These are phyloP conservation scores for Ectropis grisescens DNA, from an alignment of 1,140 invertebrate genomes.

Conservation along the genomic window DNA sequence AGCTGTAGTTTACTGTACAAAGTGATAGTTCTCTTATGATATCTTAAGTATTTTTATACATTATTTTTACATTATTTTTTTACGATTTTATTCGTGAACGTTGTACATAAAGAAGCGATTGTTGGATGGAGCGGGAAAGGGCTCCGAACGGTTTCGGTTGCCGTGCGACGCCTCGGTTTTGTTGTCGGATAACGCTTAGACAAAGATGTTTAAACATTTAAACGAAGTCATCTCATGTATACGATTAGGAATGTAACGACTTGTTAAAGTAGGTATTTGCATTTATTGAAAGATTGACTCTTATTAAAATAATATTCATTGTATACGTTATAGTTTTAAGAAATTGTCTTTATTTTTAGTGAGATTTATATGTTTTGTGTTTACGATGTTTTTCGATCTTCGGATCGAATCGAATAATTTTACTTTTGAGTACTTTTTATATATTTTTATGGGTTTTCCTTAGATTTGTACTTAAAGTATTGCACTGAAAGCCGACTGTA, in stretches of 20 bases:
- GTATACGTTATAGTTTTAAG: constrained; percentile 61
- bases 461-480: background rate
- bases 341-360: constrained; percentile 47
- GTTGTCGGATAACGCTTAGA: constrained; percentile 29
- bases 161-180: constrained; percentile 29
- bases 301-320: constrained; percentile 59
- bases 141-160: constrained; percentile 54
- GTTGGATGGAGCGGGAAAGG: constrained; percentile 25
- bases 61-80: constrained; percentile 64
- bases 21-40: constrained; percentile 68
- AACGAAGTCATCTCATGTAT: constrained; percentile 50
- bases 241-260: constrained; percentile 45
- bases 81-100: constrained; percentile 56
- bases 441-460: too few species aligned
- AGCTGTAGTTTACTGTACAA: constrained; percentile 58
- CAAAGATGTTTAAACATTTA: constrained; percentile 16
- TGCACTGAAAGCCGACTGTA: too few species aligned
- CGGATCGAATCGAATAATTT: constrained; percentile 32
- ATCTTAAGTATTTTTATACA: constrained; percentile 66
- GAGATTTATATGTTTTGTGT: constrained; percentile 48
- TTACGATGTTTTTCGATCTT: constrained; percentile 32
- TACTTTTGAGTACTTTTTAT: constrained; percentile 28
- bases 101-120: constrained; percentile 49
- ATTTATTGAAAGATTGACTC: constrained; percentile 56
- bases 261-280: constrained; percentile 50